Evolutionary conservation across 2,888 invertebrate species (phyloP).

Genomic region (Trichopria drosophilae): DNA sequence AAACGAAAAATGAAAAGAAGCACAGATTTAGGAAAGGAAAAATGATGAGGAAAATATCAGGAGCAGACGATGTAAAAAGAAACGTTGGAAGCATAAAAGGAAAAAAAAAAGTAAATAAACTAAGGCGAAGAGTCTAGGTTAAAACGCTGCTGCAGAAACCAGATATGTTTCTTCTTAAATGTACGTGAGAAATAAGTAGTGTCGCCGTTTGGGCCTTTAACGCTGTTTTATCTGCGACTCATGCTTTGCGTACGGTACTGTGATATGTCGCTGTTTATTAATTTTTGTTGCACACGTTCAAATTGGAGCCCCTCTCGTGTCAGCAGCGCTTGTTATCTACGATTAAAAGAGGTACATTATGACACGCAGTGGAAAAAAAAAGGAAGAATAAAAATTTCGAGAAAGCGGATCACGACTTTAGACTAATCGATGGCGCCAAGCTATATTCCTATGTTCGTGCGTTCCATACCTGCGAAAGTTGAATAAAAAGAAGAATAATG

Average conservation of each 20-base stretch:
- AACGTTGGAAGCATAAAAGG: slow-evolving; percentile 33
- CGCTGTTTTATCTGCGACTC: slow-evolving; percentile 54
- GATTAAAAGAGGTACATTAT: too few relatives aligned
- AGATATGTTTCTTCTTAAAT: too few relatives aligned
- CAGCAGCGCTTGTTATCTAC: slow-evolving; percentile 38
- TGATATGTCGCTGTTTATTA: slow-evolving; percentile 54
- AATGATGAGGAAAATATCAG: slow-evolving; percentile 36
- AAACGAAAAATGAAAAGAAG: slow-evolving; percentile 34
- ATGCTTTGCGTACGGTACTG: slow-evolving; percentile 54
- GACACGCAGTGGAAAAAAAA: too few relatives aligned
- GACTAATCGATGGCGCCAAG: slow-evolving; percentile 23
- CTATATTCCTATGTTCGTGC: slow-evolving; percentile 33
- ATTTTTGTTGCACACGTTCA: slow-evolving; percentile 44
- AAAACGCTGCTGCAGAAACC: slow-evolving; percentile 12
- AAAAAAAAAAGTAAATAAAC: slow-evolving; percentile 27
- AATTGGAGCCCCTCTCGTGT: slow-evolving; percentile 41
- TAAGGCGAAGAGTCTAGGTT: slow-evolving; percentile 9
- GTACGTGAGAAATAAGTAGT: slow-evolving; percentile 37
- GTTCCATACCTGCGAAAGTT: slow-evolving; percentile 32
- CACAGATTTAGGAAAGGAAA: slow-evolving; percentile 43
- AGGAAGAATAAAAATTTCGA: slow-evolving; percentile 16
- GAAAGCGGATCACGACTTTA: neutral
- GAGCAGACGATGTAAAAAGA: slow-evolving; percentile 33
- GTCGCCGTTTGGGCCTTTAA: slow-evolving; percentile 52
- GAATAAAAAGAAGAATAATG: slow-evolving; percentile 33